Base-by-base conservation (phyloP, 2,888 invertebrate species). In the Synergus umbraculus region DNA sequence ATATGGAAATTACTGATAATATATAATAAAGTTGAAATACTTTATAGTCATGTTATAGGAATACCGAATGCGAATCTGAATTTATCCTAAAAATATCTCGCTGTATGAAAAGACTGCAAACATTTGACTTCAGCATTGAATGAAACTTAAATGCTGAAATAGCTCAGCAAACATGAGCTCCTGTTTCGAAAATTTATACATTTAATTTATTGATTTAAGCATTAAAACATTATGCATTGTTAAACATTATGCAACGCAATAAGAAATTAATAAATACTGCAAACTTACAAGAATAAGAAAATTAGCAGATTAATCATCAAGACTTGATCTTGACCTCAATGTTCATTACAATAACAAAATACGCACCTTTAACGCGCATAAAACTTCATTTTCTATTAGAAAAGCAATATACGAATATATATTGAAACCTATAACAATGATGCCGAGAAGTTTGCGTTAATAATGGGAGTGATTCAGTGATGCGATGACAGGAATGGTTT, bases 11-110 rank as follows among this genome's bases (percentile, higher is more conserved):
- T 54, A 29, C 69, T 49, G 46, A 22, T 22, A 22, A 22, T 22
- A 22, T 22, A 73, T 37, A 49, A 73, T 49, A 73, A 73, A 73
- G 69, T 49, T 49, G 29, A 73, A 73, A 54, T 29, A 73, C 49
- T 54, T 73, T 49, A 73, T 15, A 49, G 69, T n/a, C 29, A 73
- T 73, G 69, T 37, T 73, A 49, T 73, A n/a, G 2, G 54, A 37
- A 37, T 29, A 37, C n/a, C 46, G 22, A 22, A 22, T 22, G 22
- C 0, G 22, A 22, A 22, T 22, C 22, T 22, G 22, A 22, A 22
- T 22, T 22, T 22, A 22, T 22, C 22, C 22, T 22, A 22, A 22
- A 22, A 22, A 22, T 22, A 22, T 22, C 18, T 5, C 4, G 3
- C 8, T n/a, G 60, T 60, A 60, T 49, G 15, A n/a, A 49, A 49